phyloP scores from a whole-genome alignment of 2,797 vertebrate genomes.

The Fratercula arctica region DNA sequence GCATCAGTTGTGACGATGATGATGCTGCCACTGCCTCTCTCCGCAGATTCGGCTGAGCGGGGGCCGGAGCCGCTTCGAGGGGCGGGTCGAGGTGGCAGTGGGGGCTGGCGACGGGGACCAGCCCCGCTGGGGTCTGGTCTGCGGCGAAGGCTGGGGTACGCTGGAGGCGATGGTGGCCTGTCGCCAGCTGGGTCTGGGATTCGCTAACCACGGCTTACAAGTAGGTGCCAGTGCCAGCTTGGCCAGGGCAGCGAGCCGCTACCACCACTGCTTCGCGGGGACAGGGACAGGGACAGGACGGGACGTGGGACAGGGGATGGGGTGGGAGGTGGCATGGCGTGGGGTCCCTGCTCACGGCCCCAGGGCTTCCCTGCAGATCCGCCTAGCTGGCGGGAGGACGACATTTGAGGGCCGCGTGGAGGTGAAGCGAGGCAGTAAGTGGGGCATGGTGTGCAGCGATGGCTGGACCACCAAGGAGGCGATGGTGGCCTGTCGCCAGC shows the following conservation, averaged over 20 bases:
- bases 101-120: constrained; percentile 74
- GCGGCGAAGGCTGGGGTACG: constrained; percentile 91
- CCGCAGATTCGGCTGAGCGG: constrained; percentile 91
- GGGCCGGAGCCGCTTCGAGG: constrained; percentile 89
- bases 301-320: rapidly evolving
- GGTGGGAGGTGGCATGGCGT: rapidly evolving
- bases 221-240: constrained; percentile 80
- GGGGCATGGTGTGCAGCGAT: constrained; percentile 90
- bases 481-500: constrained; percentile 92
- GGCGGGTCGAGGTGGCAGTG: constrained; percentile 88
- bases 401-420: constrained; percentile 88
- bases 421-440: constrained; percentile 86
- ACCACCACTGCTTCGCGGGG: not conserved
- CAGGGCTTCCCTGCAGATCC: constrained; percentile 86
- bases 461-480: constrained; percentile 91
- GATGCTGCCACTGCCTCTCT: constrained; percentile 22
- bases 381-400: constrained; percentile 85
- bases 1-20: not conserved
- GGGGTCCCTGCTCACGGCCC: constrained; percentile 67
- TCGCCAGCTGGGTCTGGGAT: constrained; percentile 94
- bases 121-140: constrained; percentile 91
- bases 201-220: constrained; percentile 92
- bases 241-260: not conserved
- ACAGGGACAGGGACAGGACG: not conserved
- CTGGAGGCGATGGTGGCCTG: constrained; percentile 92